phyloP scores from a whole-genome alignment of 1,140 invertebrate genomes.

The Oryzaephilus surinamensis region DNA sequence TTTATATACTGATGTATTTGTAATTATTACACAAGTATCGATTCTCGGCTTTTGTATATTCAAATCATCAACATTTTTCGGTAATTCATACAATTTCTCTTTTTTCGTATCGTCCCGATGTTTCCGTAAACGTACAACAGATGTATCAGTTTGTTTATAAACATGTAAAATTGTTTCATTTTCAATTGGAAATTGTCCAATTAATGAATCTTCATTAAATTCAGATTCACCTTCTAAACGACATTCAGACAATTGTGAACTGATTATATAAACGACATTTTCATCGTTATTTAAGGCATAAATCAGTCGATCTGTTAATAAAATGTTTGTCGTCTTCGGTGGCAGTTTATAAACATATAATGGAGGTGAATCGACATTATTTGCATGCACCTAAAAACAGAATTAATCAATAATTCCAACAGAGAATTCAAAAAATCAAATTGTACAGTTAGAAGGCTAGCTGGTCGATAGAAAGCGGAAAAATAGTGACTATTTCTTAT shows the following conservation, averaged over 20 bases:
- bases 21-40: conserved; percentile 62
- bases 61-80: conserved; percentile 42
- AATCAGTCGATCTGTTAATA: conserved; percentile 52
- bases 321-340: conserved; percentile 40
- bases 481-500: conserved; percentile 40
- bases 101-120: conserved; percentile 27
- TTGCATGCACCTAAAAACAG: conserved; percentile 52
- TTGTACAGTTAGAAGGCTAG: conserved; percentile 41
- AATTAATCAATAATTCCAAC: conserved; percentile 21
- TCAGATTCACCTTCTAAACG: conserved; percentile 46
- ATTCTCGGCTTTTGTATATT: conserved; percentile 40
- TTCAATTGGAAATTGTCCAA: conserved; percentile 46
- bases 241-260: conserved; percentile 49
- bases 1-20: conserved; percentile 56
- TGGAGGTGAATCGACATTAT: conserved; percentile 52
- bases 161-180: conserved; percentile 40
- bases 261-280: conserved; percentile 45
- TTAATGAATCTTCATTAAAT: conserved; percentile 43
- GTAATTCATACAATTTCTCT: conserved; percentile 34
- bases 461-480: conserved; percentile 40
- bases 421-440: conserved; percentile 6
- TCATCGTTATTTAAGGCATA: conserved; percentile 43
- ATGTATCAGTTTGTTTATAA: conserved; percentile 38
- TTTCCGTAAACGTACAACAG: conserved; percentile 21
- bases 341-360: conserved; percentile 61